These are phyloP conservation scores for Drosophila kambysellisi DNA, from an alignment of 2,888 invertebrate species.

Conservation along the genomic window DNA sequence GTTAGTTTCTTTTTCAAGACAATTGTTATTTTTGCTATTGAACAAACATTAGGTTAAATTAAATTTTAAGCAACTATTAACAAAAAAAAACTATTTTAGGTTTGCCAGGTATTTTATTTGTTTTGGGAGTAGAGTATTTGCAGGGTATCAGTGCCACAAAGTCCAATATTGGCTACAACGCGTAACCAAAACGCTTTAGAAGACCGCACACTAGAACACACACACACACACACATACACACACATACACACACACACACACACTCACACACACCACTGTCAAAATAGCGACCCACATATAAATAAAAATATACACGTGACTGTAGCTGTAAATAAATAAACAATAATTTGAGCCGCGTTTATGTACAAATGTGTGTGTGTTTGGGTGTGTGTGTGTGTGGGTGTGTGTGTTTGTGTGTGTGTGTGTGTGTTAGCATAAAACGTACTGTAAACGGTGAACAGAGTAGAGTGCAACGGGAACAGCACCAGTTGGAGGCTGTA, in stretches of 20 bases:
- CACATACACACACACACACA: slow-evolving; percentile 1
- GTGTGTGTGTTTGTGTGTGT: slow-evolving; percentile 9
- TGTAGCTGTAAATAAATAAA: slow-evolving; percentile 72
- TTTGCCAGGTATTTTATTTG: not conserved
- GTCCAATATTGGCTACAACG: slow-evolving; percentile 30
- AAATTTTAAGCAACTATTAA: not conserved
- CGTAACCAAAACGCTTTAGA: slow-evolving; percentile 51
- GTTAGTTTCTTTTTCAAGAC: not conserved
- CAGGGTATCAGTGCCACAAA: slow-evolving; percentile 25
- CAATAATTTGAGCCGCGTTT: slow-evolving; percentile 69
- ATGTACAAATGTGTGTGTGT: slow-evolving; percentile 14
- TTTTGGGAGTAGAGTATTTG: slow-evolving; percentile 22
- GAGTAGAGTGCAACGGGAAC: slow-evolving; percentile 3
- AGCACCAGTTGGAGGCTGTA: slow-evolving; percentile 18
- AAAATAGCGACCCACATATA: slow-evolving; percentile 20
- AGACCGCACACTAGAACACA: slow-evolving; percentile 37
- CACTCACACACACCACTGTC: not conserved
- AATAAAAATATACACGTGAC: slow-evolving; percentile 36
- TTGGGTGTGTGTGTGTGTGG: slow-evolving; percentile 15
- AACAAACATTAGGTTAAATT: not conserved
- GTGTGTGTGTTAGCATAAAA: slow-evolving; percentile 33
- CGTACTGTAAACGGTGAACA: slow-evolving; percentile 45
- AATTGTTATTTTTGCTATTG: not conserved
- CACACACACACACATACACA: slow-evolving; percentile 1
- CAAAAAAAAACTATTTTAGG: not conserved